A percentile compares a stretch with the other conserved stretches of the same genome.
phyloP scores from a whole-genome alignment of 2,888 invertebrate genomes.

The Halocaridina rubra region DNA sequence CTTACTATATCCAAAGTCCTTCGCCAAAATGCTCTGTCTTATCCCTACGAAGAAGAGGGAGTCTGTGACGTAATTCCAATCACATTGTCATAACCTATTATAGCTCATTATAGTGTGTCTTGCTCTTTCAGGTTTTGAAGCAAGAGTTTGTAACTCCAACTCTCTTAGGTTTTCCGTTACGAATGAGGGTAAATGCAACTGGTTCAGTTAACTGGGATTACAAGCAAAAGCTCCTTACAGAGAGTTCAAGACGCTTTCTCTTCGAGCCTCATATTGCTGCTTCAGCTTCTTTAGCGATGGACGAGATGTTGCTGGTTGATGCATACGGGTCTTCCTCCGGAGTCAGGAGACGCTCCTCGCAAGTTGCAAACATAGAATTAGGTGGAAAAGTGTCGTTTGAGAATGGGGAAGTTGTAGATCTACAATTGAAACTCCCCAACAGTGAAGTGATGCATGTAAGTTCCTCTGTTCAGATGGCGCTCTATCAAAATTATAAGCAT shows the following conservation, averaged over 20 bases:
- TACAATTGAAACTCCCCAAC: constrained; percentile 11
- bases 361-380: not conserved
- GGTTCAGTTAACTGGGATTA: constrained; percentile 12
- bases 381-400: constrained; percentile 9
- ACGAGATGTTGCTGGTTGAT: constrained; percentile 30
- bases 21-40: too few relatives aligned
- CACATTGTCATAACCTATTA: too few relatives aligned
- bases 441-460: constrained; percentile 12
- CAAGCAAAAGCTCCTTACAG: too few relatives aligned
- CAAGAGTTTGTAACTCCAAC: constrained; percentile 41
- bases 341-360: constrained; percentile 16
- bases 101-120: too few relatives aligned
- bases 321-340: constrained; percentile 24
- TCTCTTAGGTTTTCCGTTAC: constrained; percentile 26
- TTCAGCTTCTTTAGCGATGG: constrained; percentile 7
- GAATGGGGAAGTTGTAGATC: not conserved
- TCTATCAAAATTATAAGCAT: not conserved
- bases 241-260: not conserved
- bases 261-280: not conserved
- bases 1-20: too few relatives aligned
- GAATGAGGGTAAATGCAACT: constrained; percentile 27
- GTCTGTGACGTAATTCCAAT: too few relatives aligned
- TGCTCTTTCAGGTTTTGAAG: constrained; percentile 32
- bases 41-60: too few relatives aligned
- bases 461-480: not conserved